Conservation (phyloP, 1,140 invertebrate genomes). For the Philotrypesis tridentata region DNA sequence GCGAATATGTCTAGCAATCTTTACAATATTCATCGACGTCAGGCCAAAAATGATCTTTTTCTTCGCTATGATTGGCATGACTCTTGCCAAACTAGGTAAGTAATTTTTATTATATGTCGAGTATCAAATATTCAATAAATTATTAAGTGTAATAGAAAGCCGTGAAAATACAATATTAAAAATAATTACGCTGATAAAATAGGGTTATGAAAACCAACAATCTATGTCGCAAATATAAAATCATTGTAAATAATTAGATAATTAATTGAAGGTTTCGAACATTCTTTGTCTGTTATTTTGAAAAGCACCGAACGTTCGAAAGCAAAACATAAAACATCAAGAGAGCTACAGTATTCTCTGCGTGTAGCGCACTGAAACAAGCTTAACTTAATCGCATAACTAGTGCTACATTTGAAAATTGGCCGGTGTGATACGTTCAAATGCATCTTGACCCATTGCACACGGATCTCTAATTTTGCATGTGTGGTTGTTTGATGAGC, state of each 20-base stretch:
- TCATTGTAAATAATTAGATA: no score
- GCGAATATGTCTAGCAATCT: conserved; percentile 62
- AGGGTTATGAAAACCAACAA: background rate
- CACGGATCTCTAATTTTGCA: background rate
- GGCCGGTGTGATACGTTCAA: background rate
- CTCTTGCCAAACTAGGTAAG: conserved; percentile 64
- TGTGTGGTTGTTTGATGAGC: conserved; percentile 17
- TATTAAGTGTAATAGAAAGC: background rate
- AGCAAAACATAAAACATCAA: no score
- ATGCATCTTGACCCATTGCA: conserved; percentile 13
- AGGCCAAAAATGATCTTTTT: conserved; percentile 68
- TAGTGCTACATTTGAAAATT: background rate
- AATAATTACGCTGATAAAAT: background rate
- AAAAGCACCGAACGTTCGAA: no score
- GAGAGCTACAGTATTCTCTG: background rate
- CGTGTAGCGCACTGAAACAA: background rate
- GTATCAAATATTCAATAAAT: background rate
- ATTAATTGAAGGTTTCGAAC: no score
- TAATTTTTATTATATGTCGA: background rate
- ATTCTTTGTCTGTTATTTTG: no score
- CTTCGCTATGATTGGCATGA: conserved; percentile 64
- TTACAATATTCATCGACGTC: conserved; percentile 63
- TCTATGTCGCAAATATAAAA: no score
- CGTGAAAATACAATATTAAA: background rate
- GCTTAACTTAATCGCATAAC: background rate